Evolutionary conservation across 2,888 invertebrate genomes (phyloP).

Genomic region (Drosophila melanosoma): DNA sequence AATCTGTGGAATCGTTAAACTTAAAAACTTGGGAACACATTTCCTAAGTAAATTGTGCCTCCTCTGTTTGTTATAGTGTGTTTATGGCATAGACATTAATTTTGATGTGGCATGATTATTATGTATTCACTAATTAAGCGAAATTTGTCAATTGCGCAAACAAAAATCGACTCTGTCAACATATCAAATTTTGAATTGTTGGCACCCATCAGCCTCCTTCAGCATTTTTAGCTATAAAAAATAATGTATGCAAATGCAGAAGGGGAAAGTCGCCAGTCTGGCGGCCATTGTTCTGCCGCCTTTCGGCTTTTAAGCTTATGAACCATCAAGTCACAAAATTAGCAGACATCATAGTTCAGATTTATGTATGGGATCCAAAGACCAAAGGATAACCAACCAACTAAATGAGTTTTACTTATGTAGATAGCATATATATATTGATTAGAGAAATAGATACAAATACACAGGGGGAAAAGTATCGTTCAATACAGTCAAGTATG

Average conservation of each 20-base stretch:
- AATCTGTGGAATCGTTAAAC: conserved; percentile 6
- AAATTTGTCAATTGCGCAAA: conserved; percentile 28
- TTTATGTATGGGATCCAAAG: conserved; percentile 23
- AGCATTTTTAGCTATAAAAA: background rate
- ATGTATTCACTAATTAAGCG: conserved; percentile 33
- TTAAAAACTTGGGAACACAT: background rate
- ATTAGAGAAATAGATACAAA: conserved; percentile 10
- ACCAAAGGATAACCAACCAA: conserved; percentile 20
- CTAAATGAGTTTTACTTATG: conserved; percentile 1
- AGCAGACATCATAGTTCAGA: conserved; percentile 41
- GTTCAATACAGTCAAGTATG: background rate
- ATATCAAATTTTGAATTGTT: background rate
- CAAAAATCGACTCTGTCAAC: conserved; percentile 29
- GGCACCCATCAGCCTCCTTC: background rate
- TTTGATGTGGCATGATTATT: conserved; percentile 27
- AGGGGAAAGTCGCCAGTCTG: conserved; percentile 49
- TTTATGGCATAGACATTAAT: conserved; percentile 31
- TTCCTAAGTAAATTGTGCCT: background rate
- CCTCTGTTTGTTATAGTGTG: background rate
- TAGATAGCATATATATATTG: conserved; percentile 8
- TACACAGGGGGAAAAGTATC: background rate
- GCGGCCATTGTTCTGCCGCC: conserved; percentile 25
- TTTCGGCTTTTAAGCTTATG: conserved; percentile 47
- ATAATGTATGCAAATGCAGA: conserved; percentile 25
- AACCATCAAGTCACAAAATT: conserved; percentile 70